A percentile compares a stretch with the other conserved stretches of the same genome.
Conservation (phyloP, 2,113 vertebrate genomes). For the Rhinolophus ferrumequinum region DNA sequence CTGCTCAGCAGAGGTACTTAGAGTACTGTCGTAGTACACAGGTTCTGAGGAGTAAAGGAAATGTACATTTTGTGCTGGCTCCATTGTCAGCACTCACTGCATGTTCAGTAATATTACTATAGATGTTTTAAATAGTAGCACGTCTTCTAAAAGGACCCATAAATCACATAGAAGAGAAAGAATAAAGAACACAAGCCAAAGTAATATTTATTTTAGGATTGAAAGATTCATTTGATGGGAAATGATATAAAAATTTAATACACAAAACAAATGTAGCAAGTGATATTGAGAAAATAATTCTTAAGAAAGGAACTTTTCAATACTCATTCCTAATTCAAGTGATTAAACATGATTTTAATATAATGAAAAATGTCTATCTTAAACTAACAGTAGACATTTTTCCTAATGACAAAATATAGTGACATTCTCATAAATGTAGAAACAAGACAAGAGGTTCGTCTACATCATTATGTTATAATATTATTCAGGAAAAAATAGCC, state of each 20-base stretch:
- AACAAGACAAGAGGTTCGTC: not conserved
- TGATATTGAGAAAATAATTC: not conserved
- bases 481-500: not conserved
- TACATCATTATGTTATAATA: not conserved
- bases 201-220: not conserved
- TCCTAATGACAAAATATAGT: not conserved
- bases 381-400: not conserved
- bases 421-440: not conserved
- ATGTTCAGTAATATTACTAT: not conserved
- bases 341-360: not conserved
- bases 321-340: not conserved
- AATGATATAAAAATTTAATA: not conserved
- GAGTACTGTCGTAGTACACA: not conserved
- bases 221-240: not conserved
- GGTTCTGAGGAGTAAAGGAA: not conserved
- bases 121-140: not conserved
- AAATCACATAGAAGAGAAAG: not conserved
- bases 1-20: not conserved
- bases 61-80: not conserved
- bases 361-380: not conserved
- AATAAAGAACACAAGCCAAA: not conserved
- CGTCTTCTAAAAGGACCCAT: not conserved
- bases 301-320: not conserved
- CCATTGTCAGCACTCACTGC: not conserved
- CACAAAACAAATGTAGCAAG: not conserved